phyloP scores from a whole-genome alignment of 2,888 invertebrate species.

The Gari tellinella region DNA sequence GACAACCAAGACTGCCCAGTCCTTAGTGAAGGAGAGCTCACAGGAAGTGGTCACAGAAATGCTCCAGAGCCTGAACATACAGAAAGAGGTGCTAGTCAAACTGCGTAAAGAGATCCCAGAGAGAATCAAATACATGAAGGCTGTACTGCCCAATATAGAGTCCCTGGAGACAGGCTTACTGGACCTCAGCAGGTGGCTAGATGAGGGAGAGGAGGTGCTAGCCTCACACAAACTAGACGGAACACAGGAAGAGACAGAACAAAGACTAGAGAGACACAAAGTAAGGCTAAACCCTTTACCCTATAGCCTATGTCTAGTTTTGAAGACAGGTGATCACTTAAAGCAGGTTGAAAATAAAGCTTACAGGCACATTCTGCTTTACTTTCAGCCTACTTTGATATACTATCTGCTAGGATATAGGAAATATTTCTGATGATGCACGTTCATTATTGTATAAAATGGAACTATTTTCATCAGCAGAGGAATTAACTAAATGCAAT shows the following conservation, averaged over 20 bases:
- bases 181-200: constrained; percentile 94
- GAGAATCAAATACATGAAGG: constrained; percentile 87
- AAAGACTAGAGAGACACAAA: constrained; percentile 92
- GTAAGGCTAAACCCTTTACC: constrained; percentile 77
- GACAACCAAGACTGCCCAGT: constrained; percentile 96
- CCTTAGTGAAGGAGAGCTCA: constrained; percentile 93
- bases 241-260: constrained; percentile 90
- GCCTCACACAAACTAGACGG: constrained; percentile 87
- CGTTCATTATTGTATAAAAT: too few species aligned
- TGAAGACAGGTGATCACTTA: too few species aligned
- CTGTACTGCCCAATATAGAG: constrained; percentile 89
- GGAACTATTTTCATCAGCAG: too few species aligned
- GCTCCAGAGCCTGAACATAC: constrained; percentile 89
- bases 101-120: constrained; percentile 90
- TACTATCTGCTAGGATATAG: too few species aligned
- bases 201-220: constrained; percentile 92
- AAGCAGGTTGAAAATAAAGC: too few species aligned
- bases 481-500: too few species aligned
- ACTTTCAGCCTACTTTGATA: too few species aligned
- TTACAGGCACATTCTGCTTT: too few species aligned
- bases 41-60: constrained; percentile 95
- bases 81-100: constrained; percentile 80
- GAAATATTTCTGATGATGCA: too few species aligned
- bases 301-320: too few species aligned
- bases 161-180: constrained; percentile 94